These are phyloP conservation scores for Caenorhabditis sulstoni DNA, from an alignment of 2,888 invertebrate genomes.

Conservation along the genomic window DNA sequence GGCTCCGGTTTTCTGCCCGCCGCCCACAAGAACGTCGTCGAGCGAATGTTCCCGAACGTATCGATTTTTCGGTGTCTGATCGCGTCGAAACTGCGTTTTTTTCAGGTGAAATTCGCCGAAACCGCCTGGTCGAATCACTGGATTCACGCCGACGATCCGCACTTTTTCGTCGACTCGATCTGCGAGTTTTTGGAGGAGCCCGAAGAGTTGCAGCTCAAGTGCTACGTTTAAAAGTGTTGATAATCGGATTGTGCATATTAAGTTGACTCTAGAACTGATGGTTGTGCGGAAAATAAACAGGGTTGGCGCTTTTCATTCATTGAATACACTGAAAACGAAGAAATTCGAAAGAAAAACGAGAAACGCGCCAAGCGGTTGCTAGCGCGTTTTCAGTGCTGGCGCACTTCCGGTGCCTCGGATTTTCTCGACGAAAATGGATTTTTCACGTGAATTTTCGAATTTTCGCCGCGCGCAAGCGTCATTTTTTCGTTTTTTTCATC, in stretches of 20 bases:
- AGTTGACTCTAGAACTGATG: not conserved
- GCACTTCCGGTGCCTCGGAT: no score
- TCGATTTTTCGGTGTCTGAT: not conserved
- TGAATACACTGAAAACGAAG: not conserved
- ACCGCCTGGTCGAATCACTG: conserved; percentile 55
- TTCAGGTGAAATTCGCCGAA: conserved; percentile 49
- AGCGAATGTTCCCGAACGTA: conserved; percentile 48
- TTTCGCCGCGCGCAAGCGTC: conserved; percentile 1
- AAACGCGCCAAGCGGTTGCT: not conserved
- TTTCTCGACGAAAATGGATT: not conserved
- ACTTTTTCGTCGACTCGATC: conserved; percentile 50
- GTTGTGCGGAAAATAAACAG: not conserved
- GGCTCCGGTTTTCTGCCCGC: conserved; percentile 48
- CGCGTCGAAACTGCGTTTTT: no score
- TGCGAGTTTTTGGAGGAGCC: conserved; percentile 42
- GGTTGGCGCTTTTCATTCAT: not conserved
- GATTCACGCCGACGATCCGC: conserved; percentile 52
- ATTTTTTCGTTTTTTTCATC: not conserved
- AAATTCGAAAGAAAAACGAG: not conserved
- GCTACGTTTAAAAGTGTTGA: not conserved
- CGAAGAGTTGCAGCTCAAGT: conserved; percentile 14
- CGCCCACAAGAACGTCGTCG: conserved; percentile 27
- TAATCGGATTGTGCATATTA: not conserved
- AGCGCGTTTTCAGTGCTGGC: not conserved
- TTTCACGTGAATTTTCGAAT: not conserved